Evolutionary conservation across 1,140 invertebrate genomes (phyloP).

Genomic region (Gryon sp.): DNA sequence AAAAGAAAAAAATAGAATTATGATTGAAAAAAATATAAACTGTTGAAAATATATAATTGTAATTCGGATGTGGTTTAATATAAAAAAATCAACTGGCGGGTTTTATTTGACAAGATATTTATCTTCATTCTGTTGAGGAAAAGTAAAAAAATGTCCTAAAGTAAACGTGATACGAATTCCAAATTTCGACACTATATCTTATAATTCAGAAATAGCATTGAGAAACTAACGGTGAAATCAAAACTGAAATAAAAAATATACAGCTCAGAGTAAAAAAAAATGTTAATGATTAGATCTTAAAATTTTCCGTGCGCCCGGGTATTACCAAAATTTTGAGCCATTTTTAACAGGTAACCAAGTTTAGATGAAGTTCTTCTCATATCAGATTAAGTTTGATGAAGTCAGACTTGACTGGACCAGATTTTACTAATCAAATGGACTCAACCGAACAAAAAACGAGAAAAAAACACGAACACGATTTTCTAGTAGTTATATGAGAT

Average conservation of each 20-base stretch:
- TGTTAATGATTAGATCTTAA: conserved; percentile 46
- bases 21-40: too few relatives aligned
- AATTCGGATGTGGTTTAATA: conserved; percentile 1
- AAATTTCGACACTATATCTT: conserved; percentile 29
- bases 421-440: conserved; percentile 27
- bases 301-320: conserved; percentile 23
- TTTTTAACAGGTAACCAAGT: conserved; percentile 31
- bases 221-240: conserved; percentile 48
- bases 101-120: conserved; percentile 52
- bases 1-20: too few relatives aligned
- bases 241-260: conserved; percentile 31
- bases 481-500: not conserved
- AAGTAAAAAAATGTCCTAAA: conserved; percentile 35
- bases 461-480: conserved; percentile 26
- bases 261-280: conserved; percentile 24
- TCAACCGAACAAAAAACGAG: too few relatives aligned
- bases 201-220: conserved; percentile 49
- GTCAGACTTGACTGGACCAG: conserved; percentile 19
- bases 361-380: not conserved
- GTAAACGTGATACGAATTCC: conserved; percentile 39
- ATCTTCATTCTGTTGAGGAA: conserved; percentile 22
- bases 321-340: conserved; percentile 28
- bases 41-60: too few relatives aligned
- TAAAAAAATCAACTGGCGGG: conserved; percentile 35
- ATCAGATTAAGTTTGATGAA: conserved; percentile 51